These are phyloP conservation scores for Pseudachorutes palmiensis DNA, from an alignment of 1,140 invertebrate genomes.

Conservation along the genomic window DNA sequence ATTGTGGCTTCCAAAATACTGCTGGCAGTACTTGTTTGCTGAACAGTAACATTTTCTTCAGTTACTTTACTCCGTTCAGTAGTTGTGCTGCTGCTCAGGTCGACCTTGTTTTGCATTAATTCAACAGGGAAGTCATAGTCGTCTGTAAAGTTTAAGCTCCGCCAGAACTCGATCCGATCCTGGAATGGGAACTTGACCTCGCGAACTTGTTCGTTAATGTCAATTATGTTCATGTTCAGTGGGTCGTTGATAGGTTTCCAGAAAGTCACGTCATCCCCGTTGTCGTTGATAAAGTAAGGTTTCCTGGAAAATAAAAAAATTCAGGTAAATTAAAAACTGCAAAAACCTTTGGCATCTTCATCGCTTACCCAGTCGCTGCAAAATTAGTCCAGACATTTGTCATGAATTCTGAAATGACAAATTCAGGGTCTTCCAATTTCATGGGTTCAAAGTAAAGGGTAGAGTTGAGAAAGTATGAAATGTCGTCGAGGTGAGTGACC, in stretches of 20 bases:
- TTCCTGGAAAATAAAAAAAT: slow-evolving; percentile 19
- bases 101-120: too few species aligned
- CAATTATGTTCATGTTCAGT: slow-evolving; percentile 16
- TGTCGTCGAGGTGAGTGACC: slow-evolving; percentile 13
- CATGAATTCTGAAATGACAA: slow-evolving; percentile 32
- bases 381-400: slow-evolving; percentile 33
- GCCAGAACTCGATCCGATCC: slow-evolving; percentile 28
- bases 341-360: neutral
- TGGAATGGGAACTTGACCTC: slow-evolving; percentile 25
- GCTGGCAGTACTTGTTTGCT: too few species aligned
- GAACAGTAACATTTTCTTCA: too few species aligned
- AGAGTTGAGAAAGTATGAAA: slow-evolving; percentile 10
- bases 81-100: too few species aligned
- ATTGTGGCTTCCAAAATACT: too few species aligned
- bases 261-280: slow-evolving; percentile 25
- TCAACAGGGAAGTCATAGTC: slow-evolving; percentile 8
- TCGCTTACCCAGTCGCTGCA: slow-evolving; percentile 22
- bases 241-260: slow-evolving; percentile 28
- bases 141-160: slow-evolving; percentile 15
- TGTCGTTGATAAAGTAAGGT: slow-evolving; percentile 24
- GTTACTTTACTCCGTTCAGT: too few species aligned
- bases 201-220: slow-evolving; percentile 23
- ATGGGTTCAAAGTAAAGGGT: slow-evolving; percentile 17
- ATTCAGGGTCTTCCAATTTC: slow-evolving; percentile 28
- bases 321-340: slow-evolving; percentile 1